Evolutionary conservation across 2,888 invertebrate species (phyloP), one percentile per base, ranked within the genome.

Genomic region (Caenorhabditis sp.): DNA sequence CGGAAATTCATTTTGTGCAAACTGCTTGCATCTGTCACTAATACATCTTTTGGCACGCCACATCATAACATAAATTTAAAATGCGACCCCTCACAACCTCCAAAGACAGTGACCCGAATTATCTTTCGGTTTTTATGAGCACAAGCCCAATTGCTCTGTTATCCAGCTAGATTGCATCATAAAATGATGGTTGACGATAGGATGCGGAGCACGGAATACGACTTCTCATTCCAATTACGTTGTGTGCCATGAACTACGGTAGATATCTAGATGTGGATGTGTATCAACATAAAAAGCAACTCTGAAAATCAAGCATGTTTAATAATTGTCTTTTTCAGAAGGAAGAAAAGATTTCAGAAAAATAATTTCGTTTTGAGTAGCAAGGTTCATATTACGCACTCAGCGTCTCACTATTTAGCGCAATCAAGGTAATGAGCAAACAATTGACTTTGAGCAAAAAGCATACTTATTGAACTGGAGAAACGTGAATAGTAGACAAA

Each of bases 371-470:
- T 20, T 56, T 70, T 40, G 58, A 61, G 50, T 69, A 55, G 67
- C 28, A 32, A 67, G 79, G 68, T 72, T 80, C 82, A 72, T 37
- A 70, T 78, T 78, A 82, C 82, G 76, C 65, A 74, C 79, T 71
- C 65, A 60, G 55, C 44, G 37, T 47, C 47, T 55, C 74, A 78
- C 80, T 82, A 78, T 77, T 81, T 64, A 72, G 61, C 79, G 65
- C 85, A 85, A 85, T 85, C 85, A 85, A 82, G 83, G 85, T 85
- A 83, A 85, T 85, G 83, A 81, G 82, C 83, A 83, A 85, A 85
- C 74, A 85, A 35, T 81, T 56, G 55, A 56, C n/a, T n/a, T n/a
- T n/a, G n/a, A n/a, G n/a, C n/a, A n/a, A n/a, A n/a, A n/a, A n/a
- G n/a, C n/a, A n/a, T n/a, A n/a, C n/a, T n/a, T n/a, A n/a, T n/a